Evolutionary conservation across 37 sponge, comb jelly and placozoan genomes (phyloP).

Genomic region (Agelas oroides): DNA sequence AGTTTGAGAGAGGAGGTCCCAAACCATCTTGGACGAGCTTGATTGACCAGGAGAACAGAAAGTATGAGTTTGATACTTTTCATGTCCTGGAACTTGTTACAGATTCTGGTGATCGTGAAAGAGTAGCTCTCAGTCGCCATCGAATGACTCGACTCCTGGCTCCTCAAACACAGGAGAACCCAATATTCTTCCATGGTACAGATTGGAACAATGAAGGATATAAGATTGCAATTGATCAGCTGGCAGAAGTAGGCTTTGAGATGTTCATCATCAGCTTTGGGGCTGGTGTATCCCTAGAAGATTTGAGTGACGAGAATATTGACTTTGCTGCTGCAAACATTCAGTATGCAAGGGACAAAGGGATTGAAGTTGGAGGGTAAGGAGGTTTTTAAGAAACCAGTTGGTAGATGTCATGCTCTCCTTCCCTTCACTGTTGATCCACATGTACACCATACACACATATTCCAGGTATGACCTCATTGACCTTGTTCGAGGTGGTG

Average conservation of each 20-base stretch:
- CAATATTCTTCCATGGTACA: constrained; percentile 73
- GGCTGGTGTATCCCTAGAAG: constrained; percentile 52
- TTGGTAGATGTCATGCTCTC: too few species aligned
- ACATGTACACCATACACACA: too few species aligned
- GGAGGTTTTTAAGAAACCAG: not conserved
- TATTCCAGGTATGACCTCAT: constrained; percentile 79
- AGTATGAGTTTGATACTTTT: constrained; percentile 45
- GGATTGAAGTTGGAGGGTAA: constrained; percentile 77
- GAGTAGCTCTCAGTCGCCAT: constrained; percentile 66
- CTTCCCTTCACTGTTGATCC: too few species aligned
- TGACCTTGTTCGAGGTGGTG: constrained; percentile 55
- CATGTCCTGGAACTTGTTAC: constrained; percentile 55
- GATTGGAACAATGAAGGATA: constrained; percentile 12
- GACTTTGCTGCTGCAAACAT: constrained; percentile 16
- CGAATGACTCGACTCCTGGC: constrained; percentile 65
- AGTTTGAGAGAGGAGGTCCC: too few species aligned
- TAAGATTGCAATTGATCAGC: constrained; percentile 42
- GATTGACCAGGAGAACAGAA: not conserved
- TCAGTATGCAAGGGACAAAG: constrained; percentile 32
- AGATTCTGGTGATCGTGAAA: constrained; percentile 55
- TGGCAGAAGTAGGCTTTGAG: constrained; percentile 68
- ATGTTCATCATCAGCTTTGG: constrained; percentile 79
- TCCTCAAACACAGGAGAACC: constrained; percentile 78
- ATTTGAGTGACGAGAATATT: constrained; percentile 15
- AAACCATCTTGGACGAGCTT: not conserved